Evolutionary conservation across 2,888 invertebrate species (phyloP), one percentile per base, ranked within the genome.

Genomic region (Anorthoa munda): DNA sequence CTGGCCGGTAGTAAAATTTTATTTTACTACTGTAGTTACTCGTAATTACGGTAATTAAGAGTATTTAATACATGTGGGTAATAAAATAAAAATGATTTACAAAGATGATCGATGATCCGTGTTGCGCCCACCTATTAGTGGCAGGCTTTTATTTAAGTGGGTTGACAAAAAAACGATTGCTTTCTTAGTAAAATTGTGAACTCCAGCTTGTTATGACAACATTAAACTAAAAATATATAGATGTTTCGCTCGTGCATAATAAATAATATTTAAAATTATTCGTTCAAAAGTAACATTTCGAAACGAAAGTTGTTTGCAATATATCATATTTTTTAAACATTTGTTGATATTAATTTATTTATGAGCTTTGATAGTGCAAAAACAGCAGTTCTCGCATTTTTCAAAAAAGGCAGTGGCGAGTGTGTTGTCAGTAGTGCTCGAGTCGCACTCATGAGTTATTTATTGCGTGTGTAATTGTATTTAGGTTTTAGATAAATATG

Each of bases 371-470:
- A 61, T 75, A 66, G 66, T 66, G 70, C 80, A 82, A 70, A 81
- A 79, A 76, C 63, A 69, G 55, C 68, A 59, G 55, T 68, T 75
- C 64, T 73, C 60, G 68, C 58, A 77, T 79, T 66, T 61, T 70
- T 72, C 61, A n/a, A 75, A 85, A 79, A 83, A 82, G 77, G 79
- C 26, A 72, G 68, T 23, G 66, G 56, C 59, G 21, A 5, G 48
- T 74, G 55, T 81, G 61, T 67, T 13, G 48, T 18, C 51, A 46
- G 31, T 23, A 4, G 68, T 70, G 56, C 74, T 75, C 61, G 66
- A 75, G 71, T 75, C 74, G 77, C 53, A 17, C 56, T 74, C 75
- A 80, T 83, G 74, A 51, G 69, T 82, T 76, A 84, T 87, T 84
- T 69, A 87, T 86, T 63, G 65, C 55, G 23, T 75, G 76, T 72